These are phyloP conservation scores for Drosophila tristis DNA, from an alignment of 1,140 invertebrate species.

Conservation along the genomic window DNA sequence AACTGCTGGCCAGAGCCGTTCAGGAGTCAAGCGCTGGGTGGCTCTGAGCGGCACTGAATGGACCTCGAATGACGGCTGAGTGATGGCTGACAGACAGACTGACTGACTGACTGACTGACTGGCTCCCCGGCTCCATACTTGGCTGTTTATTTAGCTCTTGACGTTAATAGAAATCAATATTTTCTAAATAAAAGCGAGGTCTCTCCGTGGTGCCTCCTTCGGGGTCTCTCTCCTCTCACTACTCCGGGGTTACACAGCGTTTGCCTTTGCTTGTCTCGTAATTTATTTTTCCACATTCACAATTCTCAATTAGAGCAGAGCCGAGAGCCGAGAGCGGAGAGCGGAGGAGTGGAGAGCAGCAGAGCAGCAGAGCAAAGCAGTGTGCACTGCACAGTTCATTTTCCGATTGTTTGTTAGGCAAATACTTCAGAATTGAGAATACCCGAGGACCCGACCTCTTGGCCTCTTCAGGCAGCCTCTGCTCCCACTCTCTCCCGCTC, in stretches of 20 bases:
- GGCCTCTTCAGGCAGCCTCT: not conserved
- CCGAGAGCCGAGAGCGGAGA: constrained; percentile 15
- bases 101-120: constrained; percentile 3
- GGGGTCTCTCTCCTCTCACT: too few species aligned
- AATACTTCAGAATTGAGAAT: constrained; percentile 71
- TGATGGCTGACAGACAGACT: constrained; percentile 15
- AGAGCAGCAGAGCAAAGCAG: not conserved
- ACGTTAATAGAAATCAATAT: constrained; percentile 81
- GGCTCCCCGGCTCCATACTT: constrained; percentile 9
- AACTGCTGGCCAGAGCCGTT: constrained; percentile 27
- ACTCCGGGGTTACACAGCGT: constrained; percentile 1
- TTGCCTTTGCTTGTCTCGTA: constrained; percentile 51
- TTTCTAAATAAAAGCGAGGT: constrained; percentile 71
- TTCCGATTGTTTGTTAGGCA: constrained; percentile 78
- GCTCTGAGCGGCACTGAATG: constrained; percentile 36
- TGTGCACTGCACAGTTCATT: constrained; percentile 64
- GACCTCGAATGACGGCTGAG: constrained; percentile 27
- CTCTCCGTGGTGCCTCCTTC: not conserved
- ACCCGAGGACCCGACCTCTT: constrained; percentile 36
- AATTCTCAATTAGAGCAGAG: constrained; percentile 77
- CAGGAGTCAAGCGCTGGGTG: constrained; percentile 59
- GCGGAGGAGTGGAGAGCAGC: too few species aligned
- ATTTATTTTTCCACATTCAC: constrained; percentile 82
- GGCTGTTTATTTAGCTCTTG: constrained; percentile 73
- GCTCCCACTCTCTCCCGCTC: constrained; percentile 15